These are phyloP conservation scores for Leptopilina boulardi DNA, from an alignment of 1,140 invertebrate genomes.

Conservation along the genomic window DNA sequence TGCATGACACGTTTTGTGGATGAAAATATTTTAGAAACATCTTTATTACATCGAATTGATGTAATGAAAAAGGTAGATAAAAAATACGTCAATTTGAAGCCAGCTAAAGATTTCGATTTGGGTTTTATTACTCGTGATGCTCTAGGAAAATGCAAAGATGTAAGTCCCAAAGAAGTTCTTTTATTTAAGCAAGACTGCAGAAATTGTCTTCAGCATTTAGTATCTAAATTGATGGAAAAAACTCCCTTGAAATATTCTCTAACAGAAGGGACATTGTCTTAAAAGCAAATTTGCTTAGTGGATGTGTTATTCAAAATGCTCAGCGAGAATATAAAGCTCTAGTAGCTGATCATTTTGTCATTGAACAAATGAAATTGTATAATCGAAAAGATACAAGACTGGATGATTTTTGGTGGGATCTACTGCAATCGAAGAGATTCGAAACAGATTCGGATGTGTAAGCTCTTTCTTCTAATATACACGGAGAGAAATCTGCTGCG, in stretches of 20 bases:
- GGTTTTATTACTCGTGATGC: slow-evolving; percentile 35
- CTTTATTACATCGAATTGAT: slow-evolving; percentile 11
- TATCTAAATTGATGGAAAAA: slow-evolving; percentile 16
- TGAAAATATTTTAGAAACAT: background rate
- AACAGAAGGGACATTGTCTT: background rate
- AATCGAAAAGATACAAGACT: background rate
- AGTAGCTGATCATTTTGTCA: background rate
- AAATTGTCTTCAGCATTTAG: background rate
- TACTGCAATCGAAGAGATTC: background rate
- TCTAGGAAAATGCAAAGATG: slow-evolving; percentile 34
- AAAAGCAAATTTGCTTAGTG: background rate
- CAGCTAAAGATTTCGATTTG: slow-evolving; percentile 33
- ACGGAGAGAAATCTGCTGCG: too few species aligned
- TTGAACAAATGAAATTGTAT: background rate
- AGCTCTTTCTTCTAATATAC: too few species aligned
- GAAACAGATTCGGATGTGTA: background rate
- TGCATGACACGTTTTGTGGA: background rate
- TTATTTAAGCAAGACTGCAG: background rate
- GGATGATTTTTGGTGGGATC: background rate
- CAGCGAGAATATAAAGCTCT: background rate
- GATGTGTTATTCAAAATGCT: background rate
- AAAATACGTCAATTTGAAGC: slow-evolving; percentile 21
- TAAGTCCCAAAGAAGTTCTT: slow-evolving; percentile 17
- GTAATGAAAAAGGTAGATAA: background rate
- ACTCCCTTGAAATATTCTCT: slow-evolving; percentile 5